A percentile compares a stretch with the other conserved stretches of the same genome.
Conservation (phyloP, 2,888 invertebrate genomes). For the Sphaerophoria rueppellii region DNA sequence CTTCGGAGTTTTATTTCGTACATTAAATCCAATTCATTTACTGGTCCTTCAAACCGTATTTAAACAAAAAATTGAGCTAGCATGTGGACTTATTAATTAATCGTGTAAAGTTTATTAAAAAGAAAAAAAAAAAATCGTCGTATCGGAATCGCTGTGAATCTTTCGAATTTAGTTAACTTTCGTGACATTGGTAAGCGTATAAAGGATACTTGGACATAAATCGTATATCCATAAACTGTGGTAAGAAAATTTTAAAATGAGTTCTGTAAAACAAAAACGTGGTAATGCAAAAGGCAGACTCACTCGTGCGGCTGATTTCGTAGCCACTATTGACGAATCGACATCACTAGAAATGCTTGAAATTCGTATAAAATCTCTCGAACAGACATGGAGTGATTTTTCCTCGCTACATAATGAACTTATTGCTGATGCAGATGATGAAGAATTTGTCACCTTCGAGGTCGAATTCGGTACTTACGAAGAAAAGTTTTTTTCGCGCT, state of each 20-base stretch:
- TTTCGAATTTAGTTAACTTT: too few relatives aligned
- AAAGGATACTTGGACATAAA: too few relatives aligned
- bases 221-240: too few relatives aligned
- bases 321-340: not conserved
- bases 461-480: slow-evolving; percentile 39
- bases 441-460: not conserved
- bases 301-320: slow-evolving; percentile 7
- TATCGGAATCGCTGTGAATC: too few relatives aligned
- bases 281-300: slow-evolving; percentile 18
- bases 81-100: too few relatives aligned
- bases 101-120: too few relatives aligned
- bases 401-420: slow-evolving; percentile 5
- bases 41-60: too few relatives aligned
- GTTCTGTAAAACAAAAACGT: slow-evolving; percentile 20
- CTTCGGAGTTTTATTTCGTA: too few relatives aligned
- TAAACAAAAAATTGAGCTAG: too few relatives aligned
- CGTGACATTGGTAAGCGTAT: too few relatives aligned
- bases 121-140: too few relatives aligned
- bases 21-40: too few relatives aligned
- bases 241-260: not conserved
- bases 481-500: slow-evolving; percentile 25
- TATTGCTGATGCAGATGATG: slow-evolving; percentile 1
- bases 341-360: slow-evolving; percentile 13
- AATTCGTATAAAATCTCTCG: slow-evolving; percentile 10
- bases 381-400: slow-evolving; percentile 21